Evolutionary conservation across 2,888 invertebrate genomes (phyloP), one percentile per base, ranked within the genome.

Genomic region (Argyresthia albistria): DNA sequence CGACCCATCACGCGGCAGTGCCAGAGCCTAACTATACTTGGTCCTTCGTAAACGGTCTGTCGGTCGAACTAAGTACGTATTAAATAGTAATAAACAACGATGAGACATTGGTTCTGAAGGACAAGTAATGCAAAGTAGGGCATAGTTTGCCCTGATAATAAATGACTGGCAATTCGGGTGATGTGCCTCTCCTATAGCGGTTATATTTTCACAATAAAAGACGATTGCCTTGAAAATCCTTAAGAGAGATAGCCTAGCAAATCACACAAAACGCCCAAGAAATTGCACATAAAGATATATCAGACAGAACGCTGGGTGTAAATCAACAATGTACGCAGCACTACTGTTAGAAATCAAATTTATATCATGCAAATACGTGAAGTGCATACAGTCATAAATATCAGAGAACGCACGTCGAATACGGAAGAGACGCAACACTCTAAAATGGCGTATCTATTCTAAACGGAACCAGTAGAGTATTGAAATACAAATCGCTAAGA

Each of bases 401-500:
- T 78, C 64, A 66, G 61, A 65, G 63, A 67, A 78, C 75, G 72
- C 74, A 79, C 69, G 75, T 76, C 74, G 73, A 75, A 76, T 71
- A 70, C 66, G 62, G 70, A 70, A 69, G 67, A 76, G 70, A 76
- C 65, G 73, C 74, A 76, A 80, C 74, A 74, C 76, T 76, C 69
- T 69, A 73, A 78, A 78, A 76, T 75, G 73, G 79, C 72, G 73
- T 74, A 80, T 79, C 76, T 80, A 80, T 84, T 82, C 77, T 76
- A 82, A 82, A 80, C 76, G 80, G 80, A 83, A 80, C 70, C 75
- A 70, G 70, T 71, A 71, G 69, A 72, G 73, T 76, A 79, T 84
- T 73, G 67, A 73, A 75, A 81, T 77, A 79, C 82, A 83, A 84
- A 83, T 86, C 76, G 75, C 69, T 80, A 71, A 73, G 75, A 82